Base-by-base conservation (phyloP, 2,888 invertebrate species). In the Exephanes ischioxanthus region DNA sequence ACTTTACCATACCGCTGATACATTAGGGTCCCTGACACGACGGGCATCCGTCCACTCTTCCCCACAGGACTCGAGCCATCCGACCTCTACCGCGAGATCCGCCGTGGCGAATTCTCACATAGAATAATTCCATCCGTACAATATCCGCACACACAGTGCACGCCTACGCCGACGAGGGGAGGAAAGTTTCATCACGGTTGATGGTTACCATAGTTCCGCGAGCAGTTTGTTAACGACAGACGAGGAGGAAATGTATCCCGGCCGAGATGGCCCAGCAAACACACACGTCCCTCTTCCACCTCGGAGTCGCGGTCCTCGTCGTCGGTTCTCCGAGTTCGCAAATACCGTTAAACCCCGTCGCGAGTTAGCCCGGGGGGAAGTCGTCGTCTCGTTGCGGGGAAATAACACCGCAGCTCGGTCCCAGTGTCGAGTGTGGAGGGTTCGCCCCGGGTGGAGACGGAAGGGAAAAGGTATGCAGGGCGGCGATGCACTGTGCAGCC, bases 171-270 rank as follows among this genome's bases (percentile, higher is more conserved):
- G 37, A 16, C 7, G 30, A 45, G 61, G 48, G 45, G 45, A 63
- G 61, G 61, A 75, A 75, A 75, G 73, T 75, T 75, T 45, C 22
- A 48, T 45, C 61, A 45, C 73, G 45, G 61, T 19, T 61, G 73
- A 75, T 61, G 61, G 73, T 45, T 75, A 63, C 61, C 61, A 75
- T 63, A 75, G 73, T 75, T 75, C 45, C 61, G 30, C 73, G 48
- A 75, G 73, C 61, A 75, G 61, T 75, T 75, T 75, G 73, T 75
- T 75, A 76, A 76, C 75, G 75, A 76, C 51, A 19, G 75, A 76
- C 61, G 45, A 61, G 73, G 45, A 72, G 45, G 61, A 45, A 61
- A 61, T 19, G 73, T 61, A 30, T 48, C 16, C 73, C 61, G 19
- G 7, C 11, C 7, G 22, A 22, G 55, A 26, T 26, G 58, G 73